A percentile compares a stretch with the other conserved stretches of the same genome.
Evolutionary conservation across 2,113 vertebrate species (phyloP).

Genomic region (Aphyosemion australe): DNA sequence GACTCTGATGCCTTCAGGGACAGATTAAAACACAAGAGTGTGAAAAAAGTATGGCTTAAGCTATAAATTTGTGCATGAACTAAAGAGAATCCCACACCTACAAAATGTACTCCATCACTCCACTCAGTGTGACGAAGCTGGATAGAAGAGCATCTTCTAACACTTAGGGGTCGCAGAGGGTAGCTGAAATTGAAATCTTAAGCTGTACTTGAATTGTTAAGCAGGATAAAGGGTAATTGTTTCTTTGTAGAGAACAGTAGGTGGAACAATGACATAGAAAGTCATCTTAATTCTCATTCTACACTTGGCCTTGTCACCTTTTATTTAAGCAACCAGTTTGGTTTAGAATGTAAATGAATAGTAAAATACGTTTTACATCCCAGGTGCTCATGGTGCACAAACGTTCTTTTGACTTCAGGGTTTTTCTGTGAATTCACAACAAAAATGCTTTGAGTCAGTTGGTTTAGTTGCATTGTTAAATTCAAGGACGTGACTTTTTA

Average conservation of each 20-base stretch:
- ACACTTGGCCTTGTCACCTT: conserved; percentile 11
- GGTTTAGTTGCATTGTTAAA: no score
- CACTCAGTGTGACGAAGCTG: neutral
- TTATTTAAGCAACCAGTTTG: conserved; percentile 15
- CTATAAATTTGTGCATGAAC: neutral
- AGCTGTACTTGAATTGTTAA: conserved; percentile 28
- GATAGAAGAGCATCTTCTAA: conserved; percentile 1
- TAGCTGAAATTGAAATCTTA: conserved; percentile 30
- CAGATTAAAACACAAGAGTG: neutral
- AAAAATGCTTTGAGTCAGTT: no score
- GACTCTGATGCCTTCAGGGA: neutral
- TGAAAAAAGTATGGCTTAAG: neutral
- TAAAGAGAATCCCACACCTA: conserved; percentile 3
- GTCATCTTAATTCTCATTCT: conserved; percentile 21
- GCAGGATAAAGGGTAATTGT: conserved; percentile 23
- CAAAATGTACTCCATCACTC: neutral
- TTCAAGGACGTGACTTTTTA: no score
- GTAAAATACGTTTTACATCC: no score
- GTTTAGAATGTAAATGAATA: no score
- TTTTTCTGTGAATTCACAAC: no score
- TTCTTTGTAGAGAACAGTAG: conserved; percentile 5
- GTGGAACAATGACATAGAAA: neutral
- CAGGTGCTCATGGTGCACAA: no score
- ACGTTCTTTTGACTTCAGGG: no score
- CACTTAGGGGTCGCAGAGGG: conserved; percentile 18